Evolutionary conservation across 2,113 vertebrate species (phyloP).

Genomic region (Ictalurus punctatus): DNA sequence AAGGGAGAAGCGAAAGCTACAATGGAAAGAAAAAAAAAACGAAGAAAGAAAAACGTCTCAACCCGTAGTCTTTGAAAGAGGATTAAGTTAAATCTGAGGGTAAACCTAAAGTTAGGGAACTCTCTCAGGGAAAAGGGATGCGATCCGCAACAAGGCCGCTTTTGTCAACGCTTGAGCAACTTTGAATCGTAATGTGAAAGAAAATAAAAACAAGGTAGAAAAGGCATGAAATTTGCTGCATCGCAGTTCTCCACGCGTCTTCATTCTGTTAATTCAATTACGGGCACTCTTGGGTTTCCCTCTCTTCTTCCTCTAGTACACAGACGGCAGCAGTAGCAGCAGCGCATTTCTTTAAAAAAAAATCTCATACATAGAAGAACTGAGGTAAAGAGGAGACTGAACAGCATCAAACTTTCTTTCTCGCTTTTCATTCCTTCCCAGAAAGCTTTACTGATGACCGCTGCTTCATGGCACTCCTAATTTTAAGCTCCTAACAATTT

Average conservation of each 20-base stretch:
- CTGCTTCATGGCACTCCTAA: constrained; percentile 64
- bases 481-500: constrained; percentile 62
- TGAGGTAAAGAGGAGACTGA: constrained; percentile 31
- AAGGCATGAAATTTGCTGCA: constrained; percentile 51
- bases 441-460: constrained; percentile 64
- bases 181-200: constrained; percentile 36
- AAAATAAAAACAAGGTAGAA: constrained; percentile 53
- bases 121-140: constrained; percentile 34
- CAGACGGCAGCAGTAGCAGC: not conserved
- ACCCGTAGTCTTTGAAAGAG: constrained; percentile 38
- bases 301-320: constrained; percentile 22
- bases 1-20: constrained; percentile 31
- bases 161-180: constrained; percentile 38
- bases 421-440: constrained; percentile 40
- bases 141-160: constrained; percentile 33
- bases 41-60: constrained; percentile 29
- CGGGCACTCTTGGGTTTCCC: constrained; percentile 36
- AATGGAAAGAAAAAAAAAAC: not conserved
- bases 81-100: constrained; percentile 49
- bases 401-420: constrained; percentile 35
- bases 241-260: constrained; percentile 50
- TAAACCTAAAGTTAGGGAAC: constrained; percentile 47
- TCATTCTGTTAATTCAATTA: constrained; percentile 60
- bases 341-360: constrained; percentile 45
- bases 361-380: constrained; percentile 27